phyloP scores from a whole-genome alignment of 1,140 invertebrate species.

The Neotoxoptera formosana region DNA sequence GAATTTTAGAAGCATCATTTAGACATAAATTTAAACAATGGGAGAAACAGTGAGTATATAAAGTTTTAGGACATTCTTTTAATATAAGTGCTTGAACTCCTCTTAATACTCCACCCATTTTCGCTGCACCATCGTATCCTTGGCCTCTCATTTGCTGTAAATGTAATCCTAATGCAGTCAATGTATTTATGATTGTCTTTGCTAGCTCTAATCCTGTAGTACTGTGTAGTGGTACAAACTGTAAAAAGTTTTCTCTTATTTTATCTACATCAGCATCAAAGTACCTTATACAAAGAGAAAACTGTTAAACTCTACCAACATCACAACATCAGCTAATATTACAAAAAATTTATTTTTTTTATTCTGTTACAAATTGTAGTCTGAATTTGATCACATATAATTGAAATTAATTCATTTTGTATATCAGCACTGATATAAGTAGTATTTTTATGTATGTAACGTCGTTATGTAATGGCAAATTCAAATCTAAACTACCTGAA shows the following conservation, averaged over 20 bases:
- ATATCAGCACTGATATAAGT: conserved; percentile 19
- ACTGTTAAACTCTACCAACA: background rate
- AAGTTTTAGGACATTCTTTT: background rate
- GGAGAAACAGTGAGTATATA: background rate
- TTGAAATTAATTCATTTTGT: conserved; percentile 5
- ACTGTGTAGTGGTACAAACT: conserved; percentile 13
- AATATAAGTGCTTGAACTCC: no score
- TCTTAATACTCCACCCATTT: no score
- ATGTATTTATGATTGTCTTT: background rate
- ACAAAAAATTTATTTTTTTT: background rate
- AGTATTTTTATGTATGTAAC: no score
- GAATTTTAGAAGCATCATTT: background rate
- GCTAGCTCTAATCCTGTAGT: conserved; percentile 21
- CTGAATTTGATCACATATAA: conserved; percentile 9
- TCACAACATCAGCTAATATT: background rate
- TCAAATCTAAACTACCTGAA: background rate
- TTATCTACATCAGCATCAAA: background rate
- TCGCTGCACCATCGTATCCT: no score
- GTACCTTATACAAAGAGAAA: background rate
- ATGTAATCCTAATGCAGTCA: background rate
- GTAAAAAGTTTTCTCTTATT: background rate
- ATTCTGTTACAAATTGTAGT: background rate
- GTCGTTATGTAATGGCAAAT: background rate
- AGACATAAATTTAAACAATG: background rate
- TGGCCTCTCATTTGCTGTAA: background rate